Evolutionary conservation across 2,113 vertebrate species (phyloP).

Genomic region (Malurus alboscapulatus): DNA sequence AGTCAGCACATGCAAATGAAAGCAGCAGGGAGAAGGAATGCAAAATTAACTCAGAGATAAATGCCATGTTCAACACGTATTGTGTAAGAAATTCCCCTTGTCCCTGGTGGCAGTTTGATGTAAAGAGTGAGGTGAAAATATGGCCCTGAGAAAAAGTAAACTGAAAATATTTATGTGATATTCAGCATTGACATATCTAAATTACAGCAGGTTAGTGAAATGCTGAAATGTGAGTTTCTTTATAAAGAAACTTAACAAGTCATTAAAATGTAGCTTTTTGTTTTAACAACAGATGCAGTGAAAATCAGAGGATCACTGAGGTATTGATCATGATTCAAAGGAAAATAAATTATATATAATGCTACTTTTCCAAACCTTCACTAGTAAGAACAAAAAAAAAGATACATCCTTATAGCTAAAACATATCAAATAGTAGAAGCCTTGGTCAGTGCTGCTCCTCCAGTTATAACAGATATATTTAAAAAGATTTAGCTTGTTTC

Average conservation of each 20-base stretch:
- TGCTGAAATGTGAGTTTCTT: neutral
- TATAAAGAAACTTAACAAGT: neutral
- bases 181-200: neutral
- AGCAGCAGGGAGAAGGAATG: neutral
- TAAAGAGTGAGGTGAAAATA: neutral
- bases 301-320: neutral
- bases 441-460: neutral
- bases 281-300: neutral
- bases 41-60: neutral
- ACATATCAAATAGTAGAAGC: neutral
- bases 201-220: neutral
- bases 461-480: neutral
- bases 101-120: neutral
- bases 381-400: neutral
- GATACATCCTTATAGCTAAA: neutral
- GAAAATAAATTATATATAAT: neutral
- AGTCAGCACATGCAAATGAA: conserved; percentile 10
- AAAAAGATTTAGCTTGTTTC: neutral
- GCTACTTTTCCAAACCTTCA: neutral
- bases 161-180: neutral
- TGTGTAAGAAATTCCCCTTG: neutral
- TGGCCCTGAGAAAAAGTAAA: neutral
- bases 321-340: neutral
- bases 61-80: neutral
- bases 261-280: neutral